Base-by-base conservation (phyloP, 2,888 invertebrate species). In the Acrocera orbiculus region DNA sequence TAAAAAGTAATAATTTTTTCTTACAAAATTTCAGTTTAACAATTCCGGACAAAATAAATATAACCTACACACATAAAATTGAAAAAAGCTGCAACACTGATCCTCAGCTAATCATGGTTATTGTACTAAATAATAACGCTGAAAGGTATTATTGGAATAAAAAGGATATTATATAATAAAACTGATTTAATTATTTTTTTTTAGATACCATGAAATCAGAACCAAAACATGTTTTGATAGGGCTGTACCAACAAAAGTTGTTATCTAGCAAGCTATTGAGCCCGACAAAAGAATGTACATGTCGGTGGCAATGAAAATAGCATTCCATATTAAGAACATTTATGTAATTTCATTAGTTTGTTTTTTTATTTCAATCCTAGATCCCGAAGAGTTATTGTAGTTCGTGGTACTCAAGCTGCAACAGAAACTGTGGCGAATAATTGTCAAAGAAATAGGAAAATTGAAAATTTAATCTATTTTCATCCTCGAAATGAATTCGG, bases 281-380 rank as follows among this genome's bases (percentile, higher is more conserved):
- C 64, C 47, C 56, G 68, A 51, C 47, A 61, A 42, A 45, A 51
- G 53, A 3, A 39, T 46, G 4, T 16, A 19, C 66, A 73, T 79
- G 73, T 79, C 82, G 0, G 77, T 93, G 27, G 85, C 83, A 0
- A 87, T 89, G 0, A 95, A 95, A 63, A 73, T 95, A 1, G 83
- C 81, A 0, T 80, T 95, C 11, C 95, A 96, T 52, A 70, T 96
- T 44, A 86, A 85, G 53, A 86, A 87, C 47, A 96, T n/a, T n/a
- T n/a, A n/a, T n/a, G n/a, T n/a, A n/a, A n/a, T n/a, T n/a, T n/a
- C n/a, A n/a, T n/a, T n/a, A n/a, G n/a, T n/a, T n/a, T n/a, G n/a
- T n/a, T n/a, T n/a, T n/a, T n/a, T n/a, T n/a, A n/a, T n/a, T n/a
- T n/a, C n/a, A n/a, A n/a, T n/a, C n/a, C n/a, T n/a, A n/a, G n/a